Conservation (phyloP, 2,888 invertebrate species). For the Leptura quadrifasciata region DNA sequence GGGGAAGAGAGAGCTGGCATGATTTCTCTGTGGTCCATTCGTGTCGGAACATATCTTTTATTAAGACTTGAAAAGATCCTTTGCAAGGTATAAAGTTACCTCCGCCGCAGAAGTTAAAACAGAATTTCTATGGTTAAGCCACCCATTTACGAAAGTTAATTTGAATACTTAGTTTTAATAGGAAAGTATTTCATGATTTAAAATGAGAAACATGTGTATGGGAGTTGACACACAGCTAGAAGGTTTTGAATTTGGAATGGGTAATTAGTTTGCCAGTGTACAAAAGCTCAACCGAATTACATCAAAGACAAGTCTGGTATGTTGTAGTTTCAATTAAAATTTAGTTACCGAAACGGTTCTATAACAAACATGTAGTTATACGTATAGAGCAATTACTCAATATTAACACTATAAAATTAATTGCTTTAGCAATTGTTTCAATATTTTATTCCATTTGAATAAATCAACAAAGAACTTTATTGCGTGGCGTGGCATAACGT, state of each 20-base stretch:
- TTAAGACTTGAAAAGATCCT: neutral
- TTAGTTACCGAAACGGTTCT: constrained; percentile 64
- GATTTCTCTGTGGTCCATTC: too few relatives aligned
- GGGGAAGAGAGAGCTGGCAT: too few relatives aligned
- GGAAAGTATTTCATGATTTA: constrained; percentile 44
- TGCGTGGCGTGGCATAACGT: neutral
- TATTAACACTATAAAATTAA: constrained; percentile 39
- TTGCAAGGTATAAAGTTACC: neutral
- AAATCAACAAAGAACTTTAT: constrained; percentile 8
- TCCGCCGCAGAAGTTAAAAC: constrained; percentile 21
- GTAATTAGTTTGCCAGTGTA: constrained; percentile 65
- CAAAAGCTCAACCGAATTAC: constrained; percentile 65
- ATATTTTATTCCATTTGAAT: constrained; percentile 15
- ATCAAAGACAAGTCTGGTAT: constrained; percentile 67
- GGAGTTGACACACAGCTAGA: constrained; percentile 49
- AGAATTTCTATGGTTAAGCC: constrained; percentile 29
- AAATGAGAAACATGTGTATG: constrained; percentile 45
- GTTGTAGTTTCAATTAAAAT: constrained; percentile 69
- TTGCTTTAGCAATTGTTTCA: constrained; percentile 25
- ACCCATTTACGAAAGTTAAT: constrained; percentile 42
- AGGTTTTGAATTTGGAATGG: constrained; percentile 52
- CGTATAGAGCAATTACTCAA: constrained; percentile 40
- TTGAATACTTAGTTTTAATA: constrained; percentile 34
- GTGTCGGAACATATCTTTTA: neutral
- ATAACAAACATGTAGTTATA: constrained; percentile 51